A percentile compares a stretch with the other conserved stretches of the same genome.
Conservation (phyloP, 2,888 invertebrate species). For the Agrotis exclamationis region DNA sequence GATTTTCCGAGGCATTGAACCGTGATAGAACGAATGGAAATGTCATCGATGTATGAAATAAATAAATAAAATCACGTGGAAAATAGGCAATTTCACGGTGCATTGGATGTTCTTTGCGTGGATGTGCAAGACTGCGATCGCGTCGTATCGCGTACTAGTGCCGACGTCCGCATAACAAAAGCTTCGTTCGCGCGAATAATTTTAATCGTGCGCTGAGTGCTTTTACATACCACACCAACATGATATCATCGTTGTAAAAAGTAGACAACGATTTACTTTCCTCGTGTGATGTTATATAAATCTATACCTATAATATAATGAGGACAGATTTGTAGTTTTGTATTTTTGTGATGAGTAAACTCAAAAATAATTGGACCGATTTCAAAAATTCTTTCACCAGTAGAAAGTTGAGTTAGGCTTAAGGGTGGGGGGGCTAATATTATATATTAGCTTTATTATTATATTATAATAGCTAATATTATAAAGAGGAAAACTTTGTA, state of each 20-base stretch:
- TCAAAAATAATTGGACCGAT: too few species aligned
- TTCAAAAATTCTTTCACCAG: too few species aligned
- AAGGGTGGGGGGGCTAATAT: too few species aligned
- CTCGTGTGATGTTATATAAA: too few species aligned
- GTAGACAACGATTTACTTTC: too few species aligned
- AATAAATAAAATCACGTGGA: constrained; percentile 90
- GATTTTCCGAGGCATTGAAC: constrained; percentile 79
- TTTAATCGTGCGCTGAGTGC: constrained; percentile 73
- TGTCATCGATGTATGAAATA: constrained; percentile 89
- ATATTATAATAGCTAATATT: too few species aligned
- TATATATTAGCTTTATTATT: too few species aligned
- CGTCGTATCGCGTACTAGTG: constrained; percentile 66
- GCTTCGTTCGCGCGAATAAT: constrained; percentile 82
- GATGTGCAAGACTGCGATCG: constrained; percentile 76
- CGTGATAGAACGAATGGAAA: constrained; percentile 80
- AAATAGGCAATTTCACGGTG: constrained; percentile 91
- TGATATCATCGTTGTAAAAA: neutral
- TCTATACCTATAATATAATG: too few species aligned
- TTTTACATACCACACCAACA: constrained; percentile 32
- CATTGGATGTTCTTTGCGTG: constrained; percentile 88
- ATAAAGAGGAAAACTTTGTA: too few species aligned
- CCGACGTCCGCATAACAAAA: constrained; percentile 81
- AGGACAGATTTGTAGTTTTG: too few species aligned
- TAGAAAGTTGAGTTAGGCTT: too few species aligned
- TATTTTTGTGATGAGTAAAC: too few species aligned